Evolutionary conservation across 2,797 vertebrate genomes (phyloP).

Genomic region (Mycteria americana): DNA sequence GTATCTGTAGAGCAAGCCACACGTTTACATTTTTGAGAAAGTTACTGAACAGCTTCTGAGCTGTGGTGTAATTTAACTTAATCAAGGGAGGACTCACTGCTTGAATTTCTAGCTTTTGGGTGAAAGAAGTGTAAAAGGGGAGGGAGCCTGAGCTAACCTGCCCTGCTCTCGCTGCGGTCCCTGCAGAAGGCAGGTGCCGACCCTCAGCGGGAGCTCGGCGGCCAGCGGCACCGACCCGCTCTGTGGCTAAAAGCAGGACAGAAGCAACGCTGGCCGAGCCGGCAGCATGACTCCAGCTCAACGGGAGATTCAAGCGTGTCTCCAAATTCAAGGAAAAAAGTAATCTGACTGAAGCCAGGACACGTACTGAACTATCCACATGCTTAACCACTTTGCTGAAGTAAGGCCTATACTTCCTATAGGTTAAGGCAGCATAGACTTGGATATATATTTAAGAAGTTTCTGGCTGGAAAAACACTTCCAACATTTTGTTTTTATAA

Average conservation of each 20-base stretch:
- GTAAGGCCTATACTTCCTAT: neutral
- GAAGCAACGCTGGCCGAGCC: accelerated
- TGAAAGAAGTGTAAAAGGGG: neutral
- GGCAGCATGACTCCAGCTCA: neutral
- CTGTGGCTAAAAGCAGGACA: neutral
- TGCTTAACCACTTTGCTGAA: neutral
- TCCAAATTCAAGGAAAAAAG: neutral
- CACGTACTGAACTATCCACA: neutral
- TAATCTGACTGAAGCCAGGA: neutral
- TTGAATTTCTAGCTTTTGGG: neutral
- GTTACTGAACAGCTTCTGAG: neutral
- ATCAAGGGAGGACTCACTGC: neutral
- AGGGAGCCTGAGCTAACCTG: neutral
- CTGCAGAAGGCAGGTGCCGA: neutral
- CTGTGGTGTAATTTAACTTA: neutral
- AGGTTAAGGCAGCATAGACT: neutral
- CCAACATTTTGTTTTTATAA: neutral
- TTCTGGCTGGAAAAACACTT: neutral
- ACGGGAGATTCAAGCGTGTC: accelerated
- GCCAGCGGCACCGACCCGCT: accelerated
- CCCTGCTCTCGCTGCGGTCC: neutral
- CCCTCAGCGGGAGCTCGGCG: accelerated
- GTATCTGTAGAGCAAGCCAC: neutral
- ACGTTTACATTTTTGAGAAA: neutral
- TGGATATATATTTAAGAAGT: neutral